Evolutionary conservation across 2,113 vertebrate species (phyloP), one percentile per base, ranked within the genome.

Genomic region (Actenoides lindsayi): DNA sequence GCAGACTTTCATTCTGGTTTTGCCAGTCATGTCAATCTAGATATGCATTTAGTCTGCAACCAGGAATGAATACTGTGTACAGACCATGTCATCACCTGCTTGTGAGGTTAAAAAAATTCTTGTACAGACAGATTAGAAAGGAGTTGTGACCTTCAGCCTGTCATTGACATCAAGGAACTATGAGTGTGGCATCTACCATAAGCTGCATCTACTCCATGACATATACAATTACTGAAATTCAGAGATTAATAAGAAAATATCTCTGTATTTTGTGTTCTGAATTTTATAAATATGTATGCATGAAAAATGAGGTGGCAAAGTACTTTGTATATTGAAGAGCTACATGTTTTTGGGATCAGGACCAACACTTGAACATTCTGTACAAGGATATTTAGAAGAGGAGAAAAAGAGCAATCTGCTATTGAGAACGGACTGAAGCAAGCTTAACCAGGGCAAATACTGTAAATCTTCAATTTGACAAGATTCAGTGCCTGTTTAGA

Each of bases 31-130:
- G 24, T 11, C 24, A 33, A 28, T 25, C 21, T 63, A 73, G 21
- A 50, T 37, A 25, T 59, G 6, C 18, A 20, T 48, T 85, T 67
- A 69, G 12, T 54, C 25, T 81, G 3, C 9, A 23, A 25, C 17
- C 23, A 59, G 28, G 53, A 6, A 31, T 41, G 7, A 16, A 56
- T 71, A 44, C 3, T 0, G 1, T 48, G 6, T 21, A 8, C 1
- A 71, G 53, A 64, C 14, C 14, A 51, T 11, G 8, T 46, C 31
- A 50, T 71, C 13, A 46, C 3, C 19, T 42, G 6, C 21, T 76
- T 46, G 2, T 56, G 10, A 12, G 13, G 15, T 30, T 16, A 42
- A 17, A n/a, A 60, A 20, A 13, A 7, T 10, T 10, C 24, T 35
- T 20, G 14, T 20, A n/a, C 25, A 86, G 16, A 4, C 48, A 59